phyloP scores from a whole-genome alignment of 1,140 invertebrate species.

The Zaprionus gabonicus region DNA sequence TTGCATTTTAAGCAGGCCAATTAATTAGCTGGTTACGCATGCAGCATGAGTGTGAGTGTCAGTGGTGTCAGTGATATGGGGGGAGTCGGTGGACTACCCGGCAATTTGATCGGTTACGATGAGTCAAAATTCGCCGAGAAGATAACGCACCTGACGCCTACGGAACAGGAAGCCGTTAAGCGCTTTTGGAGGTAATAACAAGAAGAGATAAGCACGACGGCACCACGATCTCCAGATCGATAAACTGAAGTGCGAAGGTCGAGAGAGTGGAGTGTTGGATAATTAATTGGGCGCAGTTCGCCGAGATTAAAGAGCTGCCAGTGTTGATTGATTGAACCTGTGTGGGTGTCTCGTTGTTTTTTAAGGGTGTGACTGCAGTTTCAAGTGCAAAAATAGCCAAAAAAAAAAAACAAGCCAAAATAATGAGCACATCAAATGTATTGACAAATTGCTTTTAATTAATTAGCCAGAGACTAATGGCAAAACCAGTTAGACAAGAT shows the following conservation, averaged over 20 bases:
- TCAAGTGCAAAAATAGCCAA: constrained; percentile 6
- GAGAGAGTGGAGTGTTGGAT: not conserved
- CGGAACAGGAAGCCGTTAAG: constrained; percentile 80
- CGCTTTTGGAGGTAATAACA: constrained; percentile 78
- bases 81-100: constrained; percentile 23
- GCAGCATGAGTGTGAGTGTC: constrained; percentile 56
- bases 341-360: constrained; percentile 11
- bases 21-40: constrained; percentile 60
- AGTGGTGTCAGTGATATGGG: constrained; percentile 11
- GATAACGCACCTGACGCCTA: constrained; percentile 77
- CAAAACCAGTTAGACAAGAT: constrained; percentile 33
- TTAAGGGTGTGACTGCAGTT: constrained; percentile 31
- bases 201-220: constrained; percentile 43
- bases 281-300: constrained; percentile 36
- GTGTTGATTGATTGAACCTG: not conserved
- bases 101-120: constrained; percentile 64
- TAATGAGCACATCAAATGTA: constrained; percentile 28
- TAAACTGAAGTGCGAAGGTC: constrained; percentile 26
- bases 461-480: constrained; percentile 33
- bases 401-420: not conserved
- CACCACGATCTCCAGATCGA: constrained; percentile 25
- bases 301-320: constrained; percentile 17
- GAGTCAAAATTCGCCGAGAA: constrained; percentile 77
- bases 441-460: constrained; percentile 26
- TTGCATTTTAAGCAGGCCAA: constrained; percentile 48